phyloP scores from a whole-genome alignment of 2,888 invertebrate genomes.

The Pediacus dermestoides region DNA sequence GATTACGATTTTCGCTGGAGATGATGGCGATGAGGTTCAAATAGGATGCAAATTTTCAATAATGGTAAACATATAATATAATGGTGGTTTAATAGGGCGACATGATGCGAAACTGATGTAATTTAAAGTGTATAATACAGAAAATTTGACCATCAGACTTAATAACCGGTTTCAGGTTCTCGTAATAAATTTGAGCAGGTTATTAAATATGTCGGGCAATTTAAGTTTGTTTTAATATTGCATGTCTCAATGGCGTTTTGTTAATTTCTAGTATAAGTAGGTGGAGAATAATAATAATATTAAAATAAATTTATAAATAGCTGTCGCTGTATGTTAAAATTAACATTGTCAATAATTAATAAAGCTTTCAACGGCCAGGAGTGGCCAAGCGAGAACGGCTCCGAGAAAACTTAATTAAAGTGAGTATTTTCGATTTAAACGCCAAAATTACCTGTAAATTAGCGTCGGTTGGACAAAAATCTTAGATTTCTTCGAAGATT shows the following conservation, averaged over 20 bases:
- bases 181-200: slow-evolving; percentile 36
- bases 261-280: slow-evolving; percentile 1
- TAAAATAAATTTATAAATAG: neutral
- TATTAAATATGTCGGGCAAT: slow-evolving; percentile 32
- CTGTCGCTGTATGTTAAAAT: neutral
- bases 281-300: neutral
- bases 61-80: slow-evolving; percentile 19
- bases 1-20: no score
- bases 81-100: slow-evolving; percentile 16
- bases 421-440: no score
- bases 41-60: slow-evolving; percentile 20
- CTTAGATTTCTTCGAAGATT: no score
- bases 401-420: no score
- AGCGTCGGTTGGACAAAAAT: no score
- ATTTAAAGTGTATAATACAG: slow-evolving; percentile 26
- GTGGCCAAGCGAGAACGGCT: no score
- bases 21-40: no score
- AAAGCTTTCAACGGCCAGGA: neutral
- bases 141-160: slow-evolving; percentile 32
- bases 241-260: slow-evolving; percentile 5
- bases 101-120: slow-evolving; percentile 9
- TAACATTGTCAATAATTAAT: slow-evolving; percentile 1
- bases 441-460: no score
- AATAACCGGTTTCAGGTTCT: slow-evolving; percentile 35
- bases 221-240: slow-evolving; percentile 27